Conservation (phyloP, 2,113 vertebrate species). For the Poeciliopsis occidentalis region DNA sequence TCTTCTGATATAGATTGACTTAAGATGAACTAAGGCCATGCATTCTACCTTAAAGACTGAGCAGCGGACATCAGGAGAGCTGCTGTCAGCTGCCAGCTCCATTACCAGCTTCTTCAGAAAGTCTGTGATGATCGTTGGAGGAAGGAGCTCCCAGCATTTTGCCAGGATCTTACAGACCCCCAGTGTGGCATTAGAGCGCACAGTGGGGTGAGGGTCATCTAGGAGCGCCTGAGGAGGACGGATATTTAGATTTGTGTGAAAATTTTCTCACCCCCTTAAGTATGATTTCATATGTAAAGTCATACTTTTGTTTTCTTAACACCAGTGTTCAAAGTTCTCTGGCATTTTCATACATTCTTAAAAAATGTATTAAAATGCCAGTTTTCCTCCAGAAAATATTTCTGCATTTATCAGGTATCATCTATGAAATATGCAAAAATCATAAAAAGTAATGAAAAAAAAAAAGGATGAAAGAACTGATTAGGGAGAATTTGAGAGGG, state of each 20-base stretch:
- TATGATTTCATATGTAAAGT: no score
- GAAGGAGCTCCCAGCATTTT: constrained; percentile 94
- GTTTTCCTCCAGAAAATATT: no score
- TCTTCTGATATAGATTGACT: background rate
- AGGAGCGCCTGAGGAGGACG: constrained; percentile 82
- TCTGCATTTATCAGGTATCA: no score
- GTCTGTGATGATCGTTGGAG: constrained; percentile 85
- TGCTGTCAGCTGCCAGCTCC: constrained; percentile 84
- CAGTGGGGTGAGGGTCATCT: constrained; percentile 87
- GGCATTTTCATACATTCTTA: no score
- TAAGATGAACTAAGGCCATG: background rate
- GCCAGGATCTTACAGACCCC: constrained; percentile 90
- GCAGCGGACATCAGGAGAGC: constrained; percentile 91
- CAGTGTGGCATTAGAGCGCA: constrained; percentile 88
- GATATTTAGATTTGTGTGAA: background rate
- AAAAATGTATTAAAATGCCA: no score
- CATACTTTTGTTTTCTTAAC: no score
- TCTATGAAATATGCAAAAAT: background rate
- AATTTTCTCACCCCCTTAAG: background rate
- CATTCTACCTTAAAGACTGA: constrained; percentile 90
- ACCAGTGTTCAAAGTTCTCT: no score
- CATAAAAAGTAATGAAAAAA: background rate
- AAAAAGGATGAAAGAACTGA: background rate
- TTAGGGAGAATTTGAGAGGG: background rate
- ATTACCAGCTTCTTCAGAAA: constrained; percentile 86